Evolutionary conservation across 1,140 invertebrate species (phyloP).

Genomic region (Ooceraea biroi): DNA sequence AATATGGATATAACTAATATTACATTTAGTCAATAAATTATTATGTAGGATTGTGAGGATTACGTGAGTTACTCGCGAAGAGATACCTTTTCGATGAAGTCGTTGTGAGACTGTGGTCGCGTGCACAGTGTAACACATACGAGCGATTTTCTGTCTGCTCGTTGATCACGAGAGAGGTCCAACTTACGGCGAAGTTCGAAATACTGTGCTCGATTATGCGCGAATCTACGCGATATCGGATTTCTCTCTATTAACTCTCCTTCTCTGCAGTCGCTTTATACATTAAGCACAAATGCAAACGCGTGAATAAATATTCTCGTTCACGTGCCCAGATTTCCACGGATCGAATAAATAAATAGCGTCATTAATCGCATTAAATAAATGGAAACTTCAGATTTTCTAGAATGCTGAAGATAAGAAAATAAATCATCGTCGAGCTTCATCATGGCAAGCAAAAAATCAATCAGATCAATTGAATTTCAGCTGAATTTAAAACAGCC

Average conservation of each 20-base stretch:
- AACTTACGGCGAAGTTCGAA: conserved; percentile 60
- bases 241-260: conserved; percentile 1
- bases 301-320: conserved; percentile 3
- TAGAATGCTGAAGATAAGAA: background rate
- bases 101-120: conserved; percentile 29
- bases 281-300: conserved; percentile 1
- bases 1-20: conserved; percentile 81
- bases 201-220: conserved; percentile 62
- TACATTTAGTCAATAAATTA: conserved; percentile 85
- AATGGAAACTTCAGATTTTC: conserved; percentile 22
- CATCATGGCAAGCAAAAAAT: no score
- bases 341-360: background rate
- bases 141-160: conserved; percentile 20
- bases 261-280: background rate
- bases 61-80: conserved; percentile 42
- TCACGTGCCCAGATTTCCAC: background rate
- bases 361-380: background rate
- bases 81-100: conserved; percentile 5
- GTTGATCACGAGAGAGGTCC: conserved; percentile 48
- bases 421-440: no score
- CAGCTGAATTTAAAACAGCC: no score
- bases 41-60: conserved; percentile 73
- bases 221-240: conserved; percentile 49
- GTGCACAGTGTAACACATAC: conserved; percentile 25
- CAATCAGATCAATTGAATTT: no score